A percentile compares a stretch with the other conserved stretches of the same genome.
phyloP scores from a whole-genome alignment of 2,797 vertebrate species.

The Scolopax rusticola region DNA sequence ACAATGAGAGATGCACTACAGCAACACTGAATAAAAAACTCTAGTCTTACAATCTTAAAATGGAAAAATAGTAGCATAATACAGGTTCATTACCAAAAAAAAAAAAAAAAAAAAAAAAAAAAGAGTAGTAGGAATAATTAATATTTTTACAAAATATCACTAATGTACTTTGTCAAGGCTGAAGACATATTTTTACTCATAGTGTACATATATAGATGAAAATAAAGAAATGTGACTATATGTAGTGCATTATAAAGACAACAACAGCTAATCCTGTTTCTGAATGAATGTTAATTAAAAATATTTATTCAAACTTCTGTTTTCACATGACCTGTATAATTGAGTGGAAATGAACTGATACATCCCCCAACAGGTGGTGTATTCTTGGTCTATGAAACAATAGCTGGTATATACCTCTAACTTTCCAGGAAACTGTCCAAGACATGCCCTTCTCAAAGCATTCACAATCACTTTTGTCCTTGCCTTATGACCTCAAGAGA shows the following conservation, averaged over 20 bases:
- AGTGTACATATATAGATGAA: neutral
- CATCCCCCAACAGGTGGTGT: neutral
- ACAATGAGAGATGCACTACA: neutral
- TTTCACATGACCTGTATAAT: accelerated
- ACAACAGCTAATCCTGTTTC: neutral
- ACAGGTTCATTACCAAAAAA: neutral
- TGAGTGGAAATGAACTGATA: neutral
- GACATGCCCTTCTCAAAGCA: neutral
- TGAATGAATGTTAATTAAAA: neutral
- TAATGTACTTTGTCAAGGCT: neutral
- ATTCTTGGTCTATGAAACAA: neutral
- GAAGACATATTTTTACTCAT: neutral
- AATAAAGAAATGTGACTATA: neutral
- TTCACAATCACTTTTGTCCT: neutral
- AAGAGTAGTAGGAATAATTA: neutral
- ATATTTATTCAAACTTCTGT: neutral
- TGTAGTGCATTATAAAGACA: neutral
- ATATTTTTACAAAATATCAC: neutral
- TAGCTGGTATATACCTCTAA: neutral
- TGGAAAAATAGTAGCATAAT: neutral
- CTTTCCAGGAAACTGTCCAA: neutral
- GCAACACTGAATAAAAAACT: neutral
- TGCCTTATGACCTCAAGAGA: neutral
- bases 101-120: neutral
- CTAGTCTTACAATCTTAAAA: neutral